Base-by-base conservation (phyloP, 1,140 invertebrate species). In the Bradynema listronoti region DNA sequence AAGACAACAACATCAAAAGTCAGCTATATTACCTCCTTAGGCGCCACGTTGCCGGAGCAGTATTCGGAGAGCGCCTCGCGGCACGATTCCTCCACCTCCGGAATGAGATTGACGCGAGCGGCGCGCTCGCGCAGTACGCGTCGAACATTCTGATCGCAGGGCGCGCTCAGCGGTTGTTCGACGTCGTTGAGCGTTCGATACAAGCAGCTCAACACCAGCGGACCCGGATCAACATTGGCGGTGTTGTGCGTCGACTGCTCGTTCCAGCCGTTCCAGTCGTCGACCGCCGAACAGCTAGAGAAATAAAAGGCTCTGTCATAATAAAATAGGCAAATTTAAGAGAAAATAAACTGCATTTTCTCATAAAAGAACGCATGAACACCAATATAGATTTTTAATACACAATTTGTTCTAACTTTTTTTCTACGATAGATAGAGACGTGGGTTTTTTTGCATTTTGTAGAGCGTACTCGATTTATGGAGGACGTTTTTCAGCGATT, bases 81-180 rank as follows among this genome's bases (percentile, higher is more conserved):
- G 76, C 94, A 98, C 36, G 83, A 83, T 72, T 88, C 86, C 81
- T 96, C 91, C 58, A 98, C 87, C 80, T 93, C 88, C 6, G 93
- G 92, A 65, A 91, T 85, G 4, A 98, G 82, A 77, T 95, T 88
- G 2, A 97, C 90, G 72, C 86, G 89, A 0, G 88, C 82, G 2
- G 93, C 91, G 64, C 93, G 81, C 73, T 90, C 87, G 55, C 88
- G 83, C 89, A 98, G 92, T 0, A 93, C 87, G 69, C 90, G 75
- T 82, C 85, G 84, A 0, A 98, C 86, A 81, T 96, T 88, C 61
- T 86, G 83, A 55, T 79, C 63, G 69, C 84, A 85, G 45, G 71
- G 59, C 14, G 59, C 58, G n/a, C 69, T 75, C 9, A 36, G 66
- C 56, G 86, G 83, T 78, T 86, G 84, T 27, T 73, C 32, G 33